Conservation (phyloP, 2,888 invertebrate species). For the Tryphoninae sp. region DNA sequence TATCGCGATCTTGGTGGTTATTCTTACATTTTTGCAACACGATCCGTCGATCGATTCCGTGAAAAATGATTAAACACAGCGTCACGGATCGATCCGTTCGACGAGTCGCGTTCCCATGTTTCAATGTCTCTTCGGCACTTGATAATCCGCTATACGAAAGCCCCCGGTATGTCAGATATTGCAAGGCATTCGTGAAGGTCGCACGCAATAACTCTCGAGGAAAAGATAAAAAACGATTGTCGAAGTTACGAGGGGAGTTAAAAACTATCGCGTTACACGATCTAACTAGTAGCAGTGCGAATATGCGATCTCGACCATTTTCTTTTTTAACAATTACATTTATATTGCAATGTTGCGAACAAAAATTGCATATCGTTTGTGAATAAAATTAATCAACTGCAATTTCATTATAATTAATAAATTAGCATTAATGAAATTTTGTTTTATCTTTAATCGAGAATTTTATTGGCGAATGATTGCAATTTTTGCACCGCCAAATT, state of each 20-base stretch:
- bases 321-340: no score
- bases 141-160: background rate
- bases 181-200: background rate
- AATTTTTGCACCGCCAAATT: no score
- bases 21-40: background rate
- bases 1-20: background rate
- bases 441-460: background rate
- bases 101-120: no score
- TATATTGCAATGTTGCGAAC: no score
- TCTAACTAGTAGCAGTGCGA: no score
- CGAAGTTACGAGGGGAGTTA: background rate
- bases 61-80: background rate
- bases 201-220: background rate
- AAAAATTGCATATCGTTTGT: background rate
- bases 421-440: background rate
- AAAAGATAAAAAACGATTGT: conserved; percentile 8
- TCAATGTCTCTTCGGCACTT: background rate
- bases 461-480: no score
- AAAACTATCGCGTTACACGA: background rate
- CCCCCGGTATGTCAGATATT: background rate
- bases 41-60: background rate
- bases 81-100: no score
- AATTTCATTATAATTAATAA: no score
- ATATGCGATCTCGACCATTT: no score
- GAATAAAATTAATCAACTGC: background rate